phyloP scores from a whole-genome alignment of 2,888 invertebrate species.

The Drosophila macrothrix region DNA sequence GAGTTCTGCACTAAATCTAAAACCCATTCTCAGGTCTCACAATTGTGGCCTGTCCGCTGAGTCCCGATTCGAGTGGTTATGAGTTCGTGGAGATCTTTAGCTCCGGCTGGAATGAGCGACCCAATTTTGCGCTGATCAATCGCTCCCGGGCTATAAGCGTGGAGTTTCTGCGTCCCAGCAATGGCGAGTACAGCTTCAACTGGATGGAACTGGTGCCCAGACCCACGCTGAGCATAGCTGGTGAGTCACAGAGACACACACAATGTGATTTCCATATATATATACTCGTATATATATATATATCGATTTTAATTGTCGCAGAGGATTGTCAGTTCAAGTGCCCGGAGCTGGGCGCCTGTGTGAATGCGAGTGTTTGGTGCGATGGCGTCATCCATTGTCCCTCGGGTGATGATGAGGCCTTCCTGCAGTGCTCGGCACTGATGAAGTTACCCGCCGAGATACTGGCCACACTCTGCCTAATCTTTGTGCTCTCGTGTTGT shows the following conservation, averaged over 20 bases:
- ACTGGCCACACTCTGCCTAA: slow-evolving; percentile 87
- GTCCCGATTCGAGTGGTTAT: slow-evolving; percentile 86
- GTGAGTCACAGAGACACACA: slow-evolving; percentile 52
- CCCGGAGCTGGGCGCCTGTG: slow-evolving; percentile 92
- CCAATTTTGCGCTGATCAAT: slow-evolving; percentile 87
- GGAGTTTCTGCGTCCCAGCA: slow-evolving; percentile 92
- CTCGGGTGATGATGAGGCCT: slow-evolving; percentile 91
- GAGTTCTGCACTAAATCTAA: background rate
- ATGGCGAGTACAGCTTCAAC: slow-evolving; percentile 90
- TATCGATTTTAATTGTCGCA: slow-evolving; percentile 71
- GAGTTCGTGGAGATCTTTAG: slow-evolving; percentile 93
- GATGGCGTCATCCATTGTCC: slow-evolving; percentile 92
- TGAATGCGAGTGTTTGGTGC: slow-evolving; percentile 92
- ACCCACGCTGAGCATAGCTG: slow-evolving; percentile 85
- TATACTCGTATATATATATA: background rate
- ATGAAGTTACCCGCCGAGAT: slow-evolving; percentile 91
- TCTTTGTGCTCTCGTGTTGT: slow-evolving; percentile 85
- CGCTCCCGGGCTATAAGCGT: slow-evolving; percentile 90
- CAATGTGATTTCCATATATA: background rate
- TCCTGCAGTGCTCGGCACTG: slow-evolving; percentile 92
- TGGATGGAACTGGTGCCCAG: slow-evolving; percentile 92
- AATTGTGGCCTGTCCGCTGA: slow-evolving; percentile 87
- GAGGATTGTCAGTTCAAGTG: slow-evolving; percentile 92
- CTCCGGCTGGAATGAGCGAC: slow-evolving; percentile 90
- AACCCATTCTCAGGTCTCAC: slow-evolving; percentile 83